Evolutionary conservation across 2,888 invertebrate genomes (phyloP), one percentile per base, ranked within the genome.

Genomic region (Ophioninae sp.): DNA sequence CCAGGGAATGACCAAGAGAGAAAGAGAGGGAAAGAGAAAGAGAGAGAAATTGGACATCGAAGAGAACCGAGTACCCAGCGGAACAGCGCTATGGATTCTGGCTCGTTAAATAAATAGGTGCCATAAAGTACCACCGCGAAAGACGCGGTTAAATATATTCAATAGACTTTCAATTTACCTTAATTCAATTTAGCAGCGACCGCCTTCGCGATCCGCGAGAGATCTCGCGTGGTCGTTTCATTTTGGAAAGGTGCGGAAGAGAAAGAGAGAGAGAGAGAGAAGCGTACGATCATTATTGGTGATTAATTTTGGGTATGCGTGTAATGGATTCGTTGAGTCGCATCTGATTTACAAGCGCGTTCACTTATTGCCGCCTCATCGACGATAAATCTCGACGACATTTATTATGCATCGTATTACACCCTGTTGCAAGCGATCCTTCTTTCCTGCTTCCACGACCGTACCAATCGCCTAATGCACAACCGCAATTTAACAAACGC

Each of bases 91-190:
- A 67, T 72, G 80, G 73, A 70, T 78, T 7, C 67, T 68, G 84
- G 57, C 84, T 84, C 84, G 84, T 84, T 84, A 81, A 84, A 84
- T 84, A 84, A 84, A 84, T 84, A 84, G 84, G 84, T 81, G 72
- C 81, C 78, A 81, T 84, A 84, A 84, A 84, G 72, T 84, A 84
- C 79, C 81, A 72, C 72, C 41, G 70, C 84, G 81, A 50, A 50
- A 79, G 84, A 84, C 81, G 84, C 79, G 72, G 70, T 81, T 81
- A 81, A 84, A 84, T 84, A 81, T 81, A 84, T 84, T 84, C 84
- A 84, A 84, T 84, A 84, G 84, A 81, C 84, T 84, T 84, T 81
- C 79, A 84, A 84, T 84, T 75, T 81, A 84, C 84, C 76, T 84
- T 81, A 79, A 84, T 84, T 84, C 84, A 79, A 81, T 84, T 84